Evolutionary conservation across 2,113 vertebrate species (phyloP).

Genomic region (Macaca mulatta): DNA sequence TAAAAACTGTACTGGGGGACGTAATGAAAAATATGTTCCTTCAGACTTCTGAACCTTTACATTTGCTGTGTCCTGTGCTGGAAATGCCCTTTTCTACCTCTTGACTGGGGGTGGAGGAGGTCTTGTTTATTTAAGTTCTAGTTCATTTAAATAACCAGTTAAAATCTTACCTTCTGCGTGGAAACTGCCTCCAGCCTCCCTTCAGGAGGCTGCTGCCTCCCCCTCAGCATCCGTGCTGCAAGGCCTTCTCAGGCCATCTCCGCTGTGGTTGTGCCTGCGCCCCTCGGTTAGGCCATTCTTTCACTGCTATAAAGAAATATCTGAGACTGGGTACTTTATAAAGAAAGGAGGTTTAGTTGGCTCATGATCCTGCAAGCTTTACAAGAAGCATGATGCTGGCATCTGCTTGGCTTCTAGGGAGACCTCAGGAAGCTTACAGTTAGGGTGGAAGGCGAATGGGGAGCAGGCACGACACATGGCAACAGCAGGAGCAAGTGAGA

Average conservation of each 20-base stretch:
- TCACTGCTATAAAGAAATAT: too few species aligned
- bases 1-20: not conserved
- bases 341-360: too few species aligned
- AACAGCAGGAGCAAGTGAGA: too few species aligned
- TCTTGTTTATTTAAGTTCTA: not conserved
- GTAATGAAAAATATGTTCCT: not conserved
- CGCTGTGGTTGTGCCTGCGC: accelerated
- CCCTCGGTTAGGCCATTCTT: too few species aligned
- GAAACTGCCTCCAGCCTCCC: not conserved
- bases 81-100: not conserved
- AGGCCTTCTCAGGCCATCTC: not conserved
- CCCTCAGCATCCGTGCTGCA: accelerated
- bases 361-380: too few species aligned
- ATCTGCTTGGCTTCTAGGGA: too few species aligned
- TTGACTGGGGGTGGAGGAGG: not conserved
- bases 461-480: too few species aligned
- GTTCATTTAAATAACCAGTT: not conserved
- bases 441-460: too few species aligned
- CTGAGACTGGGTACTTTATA: too few species aligned
- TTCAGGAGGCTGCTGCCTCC: not conserved
- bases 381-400: too few species aligned
- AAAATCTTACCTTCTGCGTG: not conserved
- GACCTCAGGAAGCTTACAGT: too few species aligned
- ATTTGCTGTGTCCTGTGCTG: not conserved
- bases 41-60: not conserved